Evolutionary conservation across 2,888 invertebrate genomes (phyloP).

Genomic region (Sericinus montela): DNA sequence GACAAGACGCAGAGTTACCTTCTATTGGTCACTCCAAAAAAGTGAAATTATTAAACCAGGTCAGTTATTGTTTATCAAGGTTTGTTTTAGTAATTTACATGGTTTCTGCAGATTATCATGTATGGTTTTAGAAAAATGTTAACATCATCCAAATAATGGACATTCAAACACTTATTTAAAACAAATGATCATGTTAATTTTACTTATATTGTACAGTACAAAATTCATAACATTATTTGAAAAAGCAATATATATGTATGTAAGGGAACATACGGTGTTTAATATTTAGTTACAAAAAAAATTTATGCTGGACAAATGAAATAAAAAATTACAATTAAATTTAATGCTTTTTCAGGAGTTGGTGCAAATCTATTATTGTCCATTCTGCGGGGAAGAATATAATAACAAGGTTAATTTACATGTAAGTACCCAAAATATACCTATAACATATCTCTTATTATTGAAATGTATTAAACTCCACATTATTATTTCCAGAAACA

Average conservation of each 20-base stretch:
- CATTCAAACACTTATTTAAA: no score
- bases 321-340: not conserved
- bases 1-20: conserved; percentile 59
- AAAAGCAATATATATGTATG: no score
- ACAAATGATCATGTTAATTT: no score
- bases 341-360: conserved; percentile 48
- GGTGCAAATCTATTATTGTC: conserved; percentile 58
- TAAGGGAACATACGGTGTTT: no score
- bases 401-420: conserved; percentile 83
- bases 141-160: no score
- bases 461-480: not conserved
- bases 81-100: not conserved
- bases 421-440: conserved; percentile 47
- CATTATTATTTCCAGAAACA: conserved; percentile 67
- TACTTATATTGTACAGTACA: no score
- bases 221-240: no score
- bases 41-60: conserved; percentile 53
- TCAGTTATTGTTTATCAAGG: conserved; percentile 25
- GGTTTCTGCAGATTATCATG: not conserved
- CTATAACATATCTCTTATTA: not conserved
- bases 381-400: conserved; percentile 83
- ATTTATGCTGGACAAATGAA: no score
- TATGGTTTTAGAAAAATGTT: no score
- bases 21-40: conserved; percentile 64
- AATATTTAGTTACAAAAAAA: no score